Conservation (phyloP, 1,140 invertebrate genomes). For the Sesamia nonagrioides region DNA sequence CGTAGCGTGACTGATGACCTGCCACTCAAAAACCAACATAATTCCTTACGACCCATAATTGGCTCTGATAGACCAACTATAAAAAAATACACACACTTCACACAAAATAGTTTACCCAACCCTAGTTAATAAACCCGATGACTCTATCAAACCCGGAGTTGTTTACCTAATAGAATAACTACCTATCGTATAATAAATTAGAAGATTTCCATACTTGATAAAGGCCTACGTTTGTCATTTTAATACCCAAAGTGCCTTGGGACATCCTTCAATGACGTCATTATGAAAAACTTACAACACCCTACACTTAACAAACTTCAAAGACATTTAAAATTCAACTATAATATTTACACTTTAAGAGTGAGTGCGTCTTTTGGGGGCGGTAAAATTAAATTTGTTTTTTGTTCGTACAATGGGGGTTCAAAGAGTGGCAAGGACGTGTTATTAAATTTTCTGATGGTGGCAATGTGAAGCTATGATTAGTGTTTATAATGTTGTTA, state of each 20-base stretch:
- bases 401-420: slow-evolving; percentile 69
- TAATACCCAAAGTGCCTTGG: slow-evolving; percentile 82
- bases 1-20: neutral
- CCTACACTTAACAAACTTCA: neutral
- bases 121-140: slow-evolving; percentile 76
- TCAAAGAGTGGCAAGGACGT: slow-evolving; percentile 75
- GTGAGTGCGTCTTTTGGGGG: slow-evolving; percentile 21
- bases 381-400: slow-evolving; percentile 42
- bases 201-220: slow-evolving; percentile 86
- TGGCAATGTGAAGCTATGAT: slow-evolving; percentile 69
- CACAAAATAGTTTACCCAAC: slow-evolving; percentile 47
- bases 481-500: slow-evolving; percentile 73
- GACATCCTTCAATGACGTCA: slow-evolving; percentile 71
- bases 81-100: slow-evolving; percentile 30
- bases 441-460: slow-evolving; percentile 83
- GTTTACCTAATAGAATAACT: slow-evolving; percentile 87
- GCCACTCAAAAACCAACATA: slow-evolving; percentile 5
- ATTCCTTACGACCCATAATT: slow-evolving; percentile 29
- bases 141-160: slow-evolving; percentile 82
- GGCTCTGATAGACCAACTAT: slow-evolving; percentile 11
- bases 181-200: slow-evolving; percentile 86
- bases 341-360: neutral
- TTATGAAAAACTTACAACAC: slow-evolving; percentile 63
- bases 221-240: slow-evolving; percentile 81
- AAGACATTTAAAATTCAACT: slow-evolving; percentile 13